These are phyloP conservation scores for Oncorhynchus masou DNA, from an alignment of 2,113 vertebrate species.

Conservation along the genomic window DNA sequence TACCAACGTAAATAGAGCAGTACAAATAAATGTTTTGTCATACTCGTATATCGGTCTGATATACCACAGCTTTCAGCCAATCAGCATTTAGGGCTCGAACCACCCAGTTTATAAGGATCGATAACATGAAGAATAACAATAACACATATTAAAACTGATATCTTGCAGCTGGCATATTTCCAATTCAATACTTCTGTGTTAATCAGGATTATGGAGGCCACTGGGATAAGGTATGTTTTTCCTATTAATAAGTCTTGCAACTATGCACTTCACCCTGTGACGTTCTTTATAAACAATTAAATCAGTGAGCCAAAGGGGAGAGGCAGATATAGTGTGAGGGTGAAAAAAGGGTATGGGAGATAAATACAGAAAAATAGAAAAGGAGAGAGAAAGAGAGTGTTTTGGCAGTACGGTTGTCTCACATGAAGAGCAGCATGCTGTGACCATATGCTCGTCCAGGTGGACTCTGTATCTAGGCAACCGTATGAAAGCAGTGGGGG, in stretches of 20 bases:
- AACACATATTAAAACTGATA: no score
- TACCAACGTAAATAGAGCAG: no score
- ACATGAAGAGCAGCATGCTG: slow-evolving; percentile 70
- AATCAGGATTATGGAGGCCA: neutral
- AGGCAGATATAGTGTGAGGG: neutral
- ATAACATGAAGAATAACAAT: no score
- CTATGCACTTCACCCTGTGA: neutral
- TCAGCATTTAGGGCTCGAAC: no score
- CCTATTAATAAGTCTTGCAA: neutral
- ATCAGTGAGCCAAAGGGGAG: slow-evolving; percentile 11
- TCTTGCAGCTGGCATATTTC: neutral
- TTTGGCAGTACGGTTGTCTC: slow-evolving; percentile 64
- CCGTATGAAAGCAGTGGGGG: slow-evolving; percentile 71
- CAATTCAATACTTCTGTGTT: neutral
- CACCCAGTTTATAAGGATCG: neutral
- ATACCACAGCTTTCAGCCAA: no score
- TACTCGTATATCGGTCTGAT: no score
- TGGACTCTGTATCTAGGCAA: slow-evolving; percentile 74
- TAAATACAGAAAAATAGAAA: no score
- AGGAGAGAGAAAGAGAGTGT: slow-evolving; percentile 31
- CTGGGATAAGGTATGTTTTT: neutral
- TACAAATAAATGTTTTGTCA: no score
- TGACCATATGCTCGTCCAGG: slow-evolving; percentile 77
- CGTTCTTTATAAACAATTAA: neutral
- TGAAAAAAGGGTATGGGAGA: no score